Base-by-base conservation (phyloP, 1,140 invertebrate genomes). In the Himalopsyche phryganea region DNA sequence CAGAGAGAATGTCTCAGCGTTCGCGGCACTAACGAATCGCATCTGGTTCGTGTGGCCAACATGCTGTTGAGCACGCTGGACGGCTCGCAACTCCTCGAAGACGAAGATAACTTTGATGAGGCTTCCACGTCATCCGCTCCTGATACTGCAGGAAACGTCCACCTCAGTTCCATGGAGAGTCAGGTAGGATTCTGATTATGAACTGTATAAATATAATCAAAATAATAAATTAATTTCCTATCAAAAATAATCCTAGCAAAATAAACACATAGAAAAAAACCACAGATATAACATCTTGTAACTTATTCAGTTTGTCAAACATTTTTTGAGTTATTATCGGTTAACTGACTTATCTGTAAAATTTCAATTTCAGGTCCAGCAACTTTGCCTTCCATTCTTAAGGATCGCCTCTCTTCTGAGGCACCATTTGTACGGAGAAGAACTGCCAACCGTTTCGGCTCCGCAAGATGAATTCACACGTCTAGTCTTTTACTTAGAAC, bases 341-440 rank as follows among this genome's bases (percentile, higher is more conserved):
- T n/a, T n/a, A n/a, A n/a, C n/a, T n/a, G n/a, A n/a, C n/a, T n/a
- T n/a, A n/a, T n/a, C n/a, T n/a, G n/a, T n/a, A n/a, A n/a, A n/a
- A n/a, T n/a, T n/a, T n/a, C n/a, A n/a, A n/a, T n/a, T n/a, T n/a
- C 72, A 90, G 78, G 77, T 96, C 41, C 86, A 92, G 72, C 82
- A 85, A 40, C 72, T 91, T 17, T 89, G 90, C 66, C 70, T 97
- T 55, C 91, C 91, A 4, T 97, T 91, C 71, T 69, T 98, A 45
- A 81, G 92, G 18, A 82, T 95, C 41, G 88, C 92, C 0, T 83
- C 92, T 1, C 73, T 96, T 2, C 74, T 97, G 17, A 83, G 90
- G 50, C 86, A 91, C 73, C 92, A 96, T 76, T 73, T 96, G 36
- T 95, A 94, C 74, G 84, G 87, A 40, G 83, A 89, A 68, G 80